A percentile compares a stretch with the other conserved stretches of the same genome.
phyloP scores from a whole-genome alignment of 2,797 vertebrate genomes.

The Gallinago nigripennis region DNA sequence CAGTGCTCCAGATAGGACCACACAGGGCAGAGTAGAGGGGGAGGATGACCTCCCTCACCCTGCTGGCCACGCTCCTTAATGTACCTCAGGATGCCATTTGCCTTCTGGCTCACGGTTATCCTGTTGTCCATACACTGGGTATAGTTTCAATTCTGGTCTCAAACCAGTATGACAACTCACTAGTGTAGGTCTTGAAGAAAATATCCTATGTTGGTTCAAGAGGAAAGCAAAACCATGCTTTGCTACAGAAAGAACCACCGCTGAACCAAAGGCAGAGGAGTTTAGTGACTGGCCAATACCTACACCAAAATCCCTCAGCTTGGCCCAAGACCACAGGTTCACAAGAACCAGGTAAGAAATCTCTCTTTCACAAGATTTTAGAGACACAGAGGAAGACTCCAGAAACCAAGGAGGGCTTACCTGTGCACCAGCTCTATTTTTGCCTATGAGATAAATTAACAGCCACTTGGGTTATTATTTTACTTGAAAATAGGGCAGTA shows the following conservation, averaged over 20 bases:
- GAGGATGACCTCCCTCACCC: too few species aligned
- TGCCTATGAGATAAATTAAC: neutral
- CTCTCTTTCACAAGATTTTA: neutral
- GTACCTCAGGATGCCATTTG: too few species aligned
- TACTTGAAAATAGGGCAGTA: neutral
- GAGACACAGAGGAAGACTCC: neutral
- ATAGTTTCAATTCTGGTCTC: neutral
- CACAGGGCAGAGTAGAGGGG: too few species aligned
- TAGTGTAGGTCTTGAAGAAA: neutral
- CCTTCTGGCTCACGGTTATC: too few species aligned
- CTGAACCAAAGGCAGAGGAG: neutral
- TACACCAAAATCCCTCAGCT: neutral
- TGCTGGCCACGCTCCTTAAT: too few species aligned
- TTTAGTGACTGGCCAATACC: rapidly evolving
- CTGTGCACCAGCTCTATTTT: neutral
- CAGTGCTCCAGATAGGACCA: too few species aligned
- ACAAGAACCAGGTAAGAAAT: neutral
- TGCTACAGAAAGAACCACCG: neutral
- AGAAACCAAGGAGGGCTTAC: neutral
- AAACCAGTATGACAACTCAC: neutral
- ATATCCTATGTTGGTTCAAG: rapidly evolving
- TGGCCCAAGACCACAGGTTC: neutral
- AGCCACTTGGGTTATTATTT: neutral
- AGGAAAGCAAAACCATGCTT: neutral
- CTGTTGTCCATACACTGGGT: neutral